These are phyloP conservation scores for Unio pictorum DNA, from an alignment of 2,888 invertebrate genomes.

Conservation along the genomic window DNA sequence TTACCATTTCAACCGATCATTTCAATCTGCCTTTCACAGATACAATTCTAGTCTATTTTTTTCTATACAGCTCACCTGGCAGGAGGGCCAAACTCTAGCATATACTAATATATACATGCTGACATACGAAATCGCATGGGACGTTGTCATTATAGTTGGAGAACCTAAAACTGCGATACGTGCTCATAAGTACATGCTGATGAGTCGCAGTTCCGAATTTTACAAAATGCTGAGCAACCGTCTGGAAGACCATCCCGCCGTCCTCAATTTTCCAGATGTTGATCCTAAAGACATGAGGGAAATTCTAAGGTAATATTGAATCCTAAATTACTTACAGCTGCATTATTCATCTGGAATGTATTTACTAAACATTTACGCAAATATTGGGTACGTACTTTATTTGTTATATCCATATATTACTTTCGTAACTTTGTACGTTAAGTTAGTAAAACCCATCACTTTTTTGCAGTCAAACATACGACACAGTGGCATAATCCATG, in stretches of 20 bases:
- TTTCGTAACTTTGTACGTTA: too few relatives aligned
- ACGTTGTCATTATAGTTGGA: conserved; percentile 32
- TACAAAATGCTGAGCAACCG: conserved; percentile 9
- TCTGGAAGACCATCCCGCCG: conserved; percentile 2
- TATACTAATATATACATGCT: conserved; percentile 31
- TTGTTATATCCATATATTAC: too few relatives aligned
- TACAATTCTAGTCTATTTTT: too few relatives aligned
- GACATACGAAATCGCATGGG: conserved; percentile 22
- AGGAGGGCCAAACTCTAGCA: conserved; percentile 19
- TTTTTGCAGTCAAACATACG: too few relatives aligned
- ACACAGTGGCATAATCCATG: too few relatives aligned
- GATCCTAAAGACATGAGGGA: conserved; percentile 9
- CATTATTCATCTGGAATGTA: too few relatives aligned
- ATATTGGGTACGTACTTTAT: too few relatives aligned
- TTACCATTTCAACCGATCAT: too few relatives aligned
- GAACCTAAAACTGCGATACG: conserved; percentile 8
- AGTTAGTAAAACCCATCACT: too few relatives aligned
- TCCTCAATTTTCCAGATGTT: conserved; percentile 18
- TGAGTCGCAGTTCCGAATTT: conserved; percentile 19
- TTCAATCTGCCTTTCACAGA: too few relatives aligned
- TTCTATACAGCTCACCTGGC: conserved; percentile 13
- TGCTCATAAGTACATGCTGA: conserved; percentile 24
- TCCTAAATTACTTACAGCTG: too few relatives aligned
- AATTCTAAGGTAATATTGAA: conserved; percentile 13
- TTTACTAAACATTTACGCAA: too few relatives aligned